Conservation (phyloP, 2,113 vertebrate genomes). For the Forbesichthys agassizii region DNA sequence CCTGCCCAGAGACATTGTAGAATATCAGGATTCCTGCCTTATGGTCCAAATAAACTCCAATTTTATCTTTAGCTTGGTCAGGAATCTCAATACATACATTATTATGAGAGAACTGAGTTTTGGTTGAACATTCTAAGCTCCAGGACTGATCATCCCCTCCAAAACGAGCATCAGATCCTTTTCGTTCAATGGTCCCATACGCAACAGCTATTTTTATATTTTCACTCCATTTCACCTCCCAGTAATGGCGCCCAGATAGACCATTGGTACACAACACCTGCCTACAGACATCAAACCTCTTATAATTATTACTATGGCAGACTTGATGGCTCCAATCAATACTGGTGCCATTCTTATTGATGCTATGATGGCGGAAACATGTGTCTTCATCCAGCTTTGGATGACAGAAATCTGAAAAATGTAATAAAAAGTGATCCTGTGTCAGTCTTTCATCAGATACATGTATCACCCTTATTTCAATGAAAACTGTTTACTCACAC, state of each 20-base stretch:
- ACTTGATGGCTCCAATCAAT: not conserved
- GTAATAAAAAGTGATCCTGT: not conserved
- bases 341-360: not conserved
- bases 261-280: conserved; percentile 10
- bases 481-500: not conserved
- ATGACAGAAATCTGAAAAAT: not conserved
- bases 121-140: conserved; percentile 58
- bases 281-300: not conserved
- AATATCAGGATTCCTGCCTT: conserved; percentile 70
- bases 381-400: not conserved
- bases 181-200: conserved; percentile 59
- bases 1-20: conserved; percentile 67
- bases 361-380: not conserved
- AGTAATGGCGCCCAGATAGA: conserved; percentile 8
- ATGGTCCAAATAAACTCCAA: conserved; percentile 77
- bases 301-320: not conserved
- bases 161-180: conserved; percentile 53
- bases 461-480: not conserved
- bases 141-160: conserved; percentile 74
- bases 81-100: conserved; percentile 1
- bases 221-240: conserved; percentile 13
- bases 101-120: conserved; percentile 73
- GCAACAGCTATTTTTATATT: conserved; percentile 66
- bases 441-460: too few species aligned
- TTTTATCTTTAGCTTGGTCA: conserved; percentile 34